Evolutionary conservation across 2,113 vertebrate genomes (phyloP).

Genomic region (Phaethornis superciliosus): DNA sequence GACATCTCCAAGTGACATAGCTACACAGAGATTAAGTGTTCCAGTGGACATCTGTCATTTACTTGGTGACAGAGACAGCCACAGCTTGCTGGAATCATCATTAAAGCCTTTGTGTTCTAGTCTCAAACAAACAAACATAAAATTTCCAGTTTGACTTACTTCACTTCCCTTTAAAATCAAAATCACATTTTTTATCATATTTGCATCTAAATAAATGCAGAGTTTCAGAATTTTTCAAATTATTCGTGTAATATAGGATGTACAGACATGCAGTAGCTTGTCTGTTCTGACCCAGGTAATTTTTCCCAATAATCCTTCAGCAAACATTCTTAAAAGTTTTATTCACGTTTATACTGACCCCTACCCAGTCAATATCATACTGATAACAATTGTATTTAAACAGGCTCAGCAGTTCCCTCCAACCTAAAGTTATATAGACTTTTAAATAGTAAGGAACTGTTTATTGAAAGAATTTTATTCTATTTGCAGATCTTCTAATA

Average conservation of each 20-base stretch:
- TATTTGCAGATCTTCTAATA: background rate
- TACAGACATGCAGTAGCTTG: background rate
- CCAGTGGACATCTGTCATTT: background rate
- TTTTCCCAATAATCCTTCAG: background rate
- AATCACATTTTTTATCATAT: fast-evolving
- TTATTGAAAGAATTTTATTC: background rate
- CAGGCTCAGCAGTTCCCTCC: background rate
- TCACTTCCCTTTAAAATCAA: background rate
- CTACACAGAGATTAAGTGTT: background rate
- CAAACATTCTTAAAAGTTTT: background rate
- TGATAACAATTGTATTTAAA: background rate
- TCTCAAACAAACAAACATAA: background rate
- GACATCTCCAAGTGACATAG: fast-evolving
- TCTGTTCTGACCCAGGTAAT: background rate
- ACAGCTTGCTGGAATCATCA: background rate
- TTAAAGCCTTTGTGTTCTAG: background rate
- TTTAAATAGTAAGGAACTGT: background rate
- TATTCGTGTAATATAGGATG: too few species aligned
- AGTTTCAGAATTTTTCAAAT: background rate
- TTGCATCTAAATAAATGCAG: background rate
- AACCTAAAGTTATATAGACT: background rate
- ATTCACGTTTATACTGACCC: background rate
- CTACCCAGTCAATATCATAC: background rate
- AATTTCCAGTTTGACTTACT: background rate
- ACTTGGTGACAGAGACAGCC: background rate